Conservation (phyloP, 2,888 invertebrate species). For the Dysmachus trigonus region DNA sequence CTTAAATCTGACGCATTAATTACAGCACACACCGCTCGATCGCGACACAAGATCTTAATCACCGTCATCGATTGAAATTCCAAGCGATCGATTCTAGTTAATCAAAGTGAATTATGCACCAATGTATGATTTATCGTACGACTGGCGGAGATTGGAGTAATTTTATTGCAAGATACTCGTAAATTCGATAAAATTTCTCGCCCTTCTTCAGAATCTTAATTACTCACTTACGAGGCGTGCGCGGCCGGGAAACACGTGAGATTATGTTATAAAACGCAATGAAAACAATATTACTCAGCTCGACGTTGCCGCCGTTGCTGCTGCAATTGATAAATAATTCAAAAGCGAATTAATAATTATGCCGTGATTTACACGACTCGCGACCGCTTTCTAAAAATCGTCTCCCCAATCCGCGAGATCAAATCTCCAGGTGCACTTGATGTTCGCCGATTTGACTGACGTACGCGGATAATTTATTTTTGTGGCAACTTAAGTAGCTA, state of each 20-base stretch:
- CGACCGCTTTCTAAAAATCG: not conserved
- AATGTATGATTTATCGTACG: not conserved
- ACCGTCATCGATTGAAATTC: not conserved
- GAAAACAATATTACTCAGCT: not conserved
- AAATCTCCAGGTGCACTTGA: not conserved
- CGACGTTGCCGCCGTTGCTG: not conserved
- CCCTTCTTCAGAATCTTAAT: not conserved
- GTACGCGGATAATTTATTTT: not conserved
- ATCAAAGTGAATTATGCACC: not conserved
- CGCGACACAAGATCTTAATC: not conserved
- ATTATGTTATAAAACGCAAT: not conserved
- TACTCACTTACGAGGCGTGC: not conserved
- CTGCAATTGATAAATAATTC: constrained; percentile 5
- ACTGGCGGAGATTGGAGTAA: not conserved
- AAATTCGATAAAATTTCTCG: not conserved
- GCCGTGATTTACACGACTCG: not conserved
- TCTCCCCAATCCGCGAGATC: not conserved
- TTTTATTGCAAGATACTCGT: not conserved
- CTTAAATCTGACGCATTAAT: not conserved
- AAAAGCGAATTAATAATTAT: not conserved
- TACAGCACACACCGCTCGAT: not conserved
- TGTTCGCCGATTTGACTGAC: not conserved
- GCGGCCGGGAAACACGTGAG: not conserved
- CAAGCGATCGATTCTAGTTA: not conserved
- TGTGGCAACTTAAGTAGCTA: not conserved